Base-by-base conservation (phyloP, 2,888 invertebrate genomes). In the Galerucella pusilla region DNA sequence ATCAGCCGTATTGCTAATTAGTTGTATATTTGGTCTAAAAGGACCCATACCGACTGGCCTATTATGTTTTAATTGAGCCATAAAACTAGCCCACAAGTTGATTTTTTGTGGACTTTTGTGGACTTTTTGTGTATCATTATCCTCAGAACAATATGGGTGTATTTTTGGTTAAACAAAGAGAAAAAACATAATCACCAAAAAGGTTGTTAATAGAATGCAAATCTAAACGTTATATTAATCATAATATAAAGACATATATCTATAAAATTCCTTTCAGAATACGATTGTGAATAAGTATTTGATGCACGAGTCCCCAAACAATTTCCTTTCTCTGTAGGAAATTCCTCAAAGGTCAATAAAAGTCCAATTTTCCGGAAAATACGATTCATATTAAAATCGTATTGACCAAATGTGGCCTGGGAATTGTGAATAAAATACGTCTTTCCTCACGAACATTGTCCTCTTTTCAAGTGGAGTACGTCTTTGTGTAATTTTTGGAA, bases 381-480 rank as follows among this genome's bases (percentile, higher is more conserved):
- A 72, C 72, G 72, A 46, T 72, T 67, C 72, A 72, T 72, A 72
- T 72, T 72, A 72, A 72, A 72, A 72, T 66, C 67, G 72, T 67
- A 72, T 72, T 72, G 72, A 72, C 72, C 72, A 72, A 72, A 72
- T 72, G 72, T 67, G 72, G 72, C 66, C 60, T 25, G 60, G 66
- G 59, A 72, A 42, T 71, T 66, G 71, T 59, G 71, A 71, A 71
- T 72, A 72, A 72, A 66, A 72, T 72, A 66, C 72, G 46, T 72
- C 57, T 59, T 72, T 72, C 52, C 72, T 66, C 49, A 28, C 45
- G 20, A 72, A 72, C 66, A 72, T 72, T 67, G 72, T 72, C 66
- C 60, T 72, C 60, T 20, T 10, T 46, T 60, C 25, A 52, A 66
- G 49, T 72, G 42, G n/a, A 57, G 57, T 35, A 68, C 57, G 68